A percentile compares a stretch with the other conserved stretches of the same genome.
Evolutionary conservation across 1,140 invertebrate genomes (phyloP).

Genomic region (Zaprionus inermis): DNA sequence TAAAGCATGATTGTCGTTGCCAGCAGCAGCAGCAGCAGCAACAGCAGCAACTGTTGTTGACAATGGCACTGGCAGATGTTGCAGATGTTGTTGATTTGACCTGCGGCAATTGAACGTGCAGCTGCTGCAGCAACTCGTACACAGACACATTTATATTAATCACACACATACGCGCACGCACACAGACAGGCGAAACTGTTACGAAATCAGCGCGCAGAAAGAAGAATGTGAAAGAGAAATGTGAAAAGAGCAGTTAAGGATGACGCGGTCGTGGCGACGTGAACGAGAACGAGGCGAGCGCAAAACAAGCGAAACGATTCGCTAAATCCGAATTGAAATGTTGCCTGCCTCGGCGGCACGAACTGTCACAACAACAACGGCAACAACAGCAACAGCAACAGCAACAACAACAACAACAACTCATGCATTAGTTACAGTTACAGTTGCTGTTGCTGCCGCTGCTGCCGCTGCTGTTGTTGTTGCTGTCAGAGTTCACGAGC

Average conservation of each 20-base stretch:
- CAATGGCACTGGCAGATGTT: constrained; percentile 34
- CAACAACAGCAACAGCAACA: constrained; percentile 1
- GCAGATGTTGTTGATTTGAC: constrained; percentile 51
- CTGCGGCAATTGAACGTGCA: constrained; percentile 31
- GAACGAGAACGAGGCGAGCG: constrained; percentile 32
- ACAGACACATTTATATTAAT: constrained; percentile 29
- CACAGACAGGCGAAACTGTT: constrained; percentile 29
- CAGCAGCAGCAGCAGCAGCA: constrained; percentile 4
- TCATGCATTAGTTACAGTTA: constrained; percentile 45
- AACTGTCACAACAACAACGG: constrained; percentile 13
- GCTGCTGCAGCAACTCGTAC: constrained; percentile 19
- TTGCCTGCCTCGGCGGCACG: constrained; percentile 57
- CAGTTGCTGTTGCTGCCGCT: constrained; percentile 38
- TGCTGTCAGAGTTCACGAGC: constrained; percentile 65
- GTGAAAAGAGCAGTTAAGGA: constrained; percentile 31
- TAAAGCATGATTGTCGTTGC: constrained; percentile 19
- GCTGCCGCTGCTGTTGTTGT: constrained; percentile 31
- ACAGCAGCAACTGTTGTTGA: constrained; percentile 36
- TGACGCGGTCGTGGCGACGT: constrained; percentile 22
- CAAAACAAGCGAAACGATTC: constrained; percentile 31
- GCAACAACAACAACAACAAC: constrained; percentile 9
- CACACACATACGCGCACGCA: constrained; percentile 7
- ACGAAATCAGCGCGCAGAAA: constrained; percentile 33
- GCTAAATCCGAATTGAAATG: constrained; percentile 74
- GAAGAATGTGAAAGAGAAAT: constrained; percentile 7